Conservation (phyloP, 35 echinoderm and acorn worm genomes). For the Diadema setosum region DNA sequence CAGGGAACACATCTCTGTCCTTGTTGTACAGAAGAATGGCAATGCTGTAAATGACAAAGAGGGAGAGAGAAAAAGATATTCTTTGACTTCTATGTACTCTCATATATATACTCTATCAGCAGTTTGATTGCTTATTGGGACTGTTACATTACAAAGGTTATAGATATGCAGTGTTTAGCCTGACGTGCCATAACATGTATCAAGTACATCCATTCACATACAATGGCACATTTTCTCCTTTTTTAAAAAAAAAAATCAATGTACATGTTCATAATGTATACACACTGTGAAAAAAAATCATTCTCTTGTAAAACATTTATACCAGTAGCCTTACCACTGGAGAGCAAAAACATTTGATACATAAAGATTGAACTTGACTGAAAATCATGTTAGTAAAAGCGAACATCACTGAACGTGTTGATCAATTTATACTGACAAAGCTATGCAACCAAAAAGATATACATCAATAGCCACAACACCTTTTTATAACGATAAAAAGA, state of each 20-base stretch:
- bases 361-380: no score
- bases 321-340: no score
- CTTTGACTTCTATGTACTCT: background rate
- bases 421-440: no score
- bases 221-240: background rate
- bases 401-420: no score
- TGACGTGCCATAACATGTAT: background rate
- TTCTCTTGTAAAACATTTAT: no score
- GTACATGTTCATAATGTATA: no score
- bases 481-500: background rate
- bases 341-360: no score
- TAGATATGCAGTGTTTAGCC: background rate
- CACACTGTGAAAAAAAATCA: no score
- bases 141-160: background rate
- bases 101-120: background rate
- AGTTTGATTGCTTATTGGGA: background rate
- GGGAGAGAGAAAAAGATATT: background rate
- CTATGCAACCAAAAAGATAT: no score
- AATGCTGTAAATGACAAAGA: conserved; percentile 16
- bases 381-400: no score
- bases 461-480: no score
- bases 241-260: no score
- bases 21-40: conserved; percentile 60
- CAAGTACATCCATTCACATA: background rate
- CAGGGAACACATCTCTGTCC: conserved; percentile 49